Evolutionary conservation across 2,113 vertebrate genomes (phyloP).

Genomic region (Nerophis ophidion): DNA sequence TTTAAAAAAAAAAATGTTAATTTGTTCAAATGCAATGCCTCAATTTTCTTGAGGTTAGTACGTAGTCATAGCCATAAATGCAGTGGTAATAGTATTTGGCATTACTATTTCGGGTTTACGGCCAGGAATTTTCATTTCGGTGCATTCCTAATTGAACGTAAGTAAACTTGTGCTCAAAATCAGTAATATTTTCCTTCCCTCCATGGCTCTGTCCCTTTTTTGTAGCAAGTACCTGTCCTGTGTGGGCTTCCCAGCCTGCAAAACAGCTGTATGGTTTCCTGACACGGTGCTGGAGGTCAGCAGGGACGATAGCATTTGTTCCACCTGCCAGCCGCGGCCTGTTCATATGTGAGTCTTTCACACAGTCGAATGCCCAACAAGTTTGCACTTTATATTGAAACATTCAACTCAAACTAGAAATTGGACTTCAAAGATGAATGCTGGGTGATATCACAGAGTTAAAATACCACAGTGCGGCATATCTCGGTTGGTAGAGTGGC

Average conservation of each 20-base stretch:
- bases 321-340: constrained; percentile 77
- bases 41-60: no score
- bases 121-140: no score
- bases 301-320: constrained; percentile 79
- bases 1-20: no score
- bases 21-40: no score
- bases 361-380: background rate
- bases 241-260: constrained; percentile 82
- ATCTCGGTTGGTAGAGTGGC: no score
- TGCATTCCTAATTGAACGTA: no score
- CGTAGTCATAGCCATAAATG: no score
- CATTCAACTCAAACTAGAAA: background rate
- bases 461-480: background rate
- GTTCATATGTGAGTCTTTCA: constrained; percentile 80
- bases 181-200: background rate
- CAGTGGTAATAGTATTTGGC: no score
- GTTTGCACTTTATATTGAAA: background rate
- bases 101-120: no score
- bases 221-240: constrained; percentile 88
- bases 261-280: constrained; percentile 85
- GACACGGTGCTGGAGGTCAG: constrained; percentile 85
- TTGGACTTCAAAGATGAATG: background rate
- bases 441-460: background rate
- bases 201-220: background rate
- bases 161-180: background rate